phyloP scores from a whole-genome alignment of 2,888 invertebrate genomes.

The Lamproptera curius region DNA sequence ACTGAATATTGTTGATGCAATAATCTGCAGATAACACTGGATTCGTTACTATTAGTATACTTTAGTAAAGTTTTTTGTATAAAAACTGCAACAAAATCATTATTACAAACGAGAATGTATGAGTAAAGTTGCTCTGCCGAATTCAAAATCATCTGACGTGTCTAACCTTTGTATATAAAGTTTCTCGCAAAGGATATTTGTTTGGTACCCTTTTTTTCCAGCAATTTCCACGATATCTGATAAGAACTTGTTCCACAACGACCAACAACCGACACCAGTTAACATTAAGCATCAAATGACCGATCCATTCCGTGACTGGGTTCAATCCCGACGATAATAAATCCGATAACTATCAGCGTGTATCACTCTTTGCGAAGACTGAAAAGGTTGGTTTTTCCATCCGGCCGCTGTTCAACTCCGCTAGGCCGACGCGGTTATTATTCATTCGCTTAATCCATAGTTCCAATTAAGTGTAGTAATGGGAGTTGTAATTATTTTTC shows the following conservation, averaged over 20 bases:
- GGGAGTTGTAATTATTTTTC: constrained; percentile 54
- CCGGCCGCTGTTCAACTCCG: constrained; percentile 34
- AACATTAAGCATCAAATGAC: constrained; percentile 28
- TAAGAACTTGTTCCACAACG: constrained; percentile 23
- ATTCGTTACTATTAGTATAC: too few species aligned
- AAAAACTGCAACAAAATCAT: too few species aligned
- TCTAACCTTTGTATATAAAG: too few species aligned
- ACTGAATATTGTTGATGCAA: too few species aligned
- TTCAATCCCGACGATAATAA: constrained; percentile 43
- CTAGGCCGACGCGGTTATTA: constrained; percentile 45
- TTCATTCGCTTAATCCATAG: constrained; percentile 59
- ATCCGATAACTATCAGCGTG: constrained; percentile 53
- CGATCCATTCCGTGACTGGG: constrained; percentile 37
- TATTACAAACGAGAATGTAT: too few species aligned
- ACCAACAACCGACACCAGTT: constrained; percentile 25
- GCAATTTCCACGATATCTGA: too few species aligned
- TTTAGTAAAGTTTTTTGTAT: too few species aligned
- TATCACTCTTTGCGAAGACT: constrained; percentile 34
- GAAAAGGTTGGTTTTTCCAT: constrained; percentile 37
- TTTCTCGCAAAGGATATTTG: too few species aligned
- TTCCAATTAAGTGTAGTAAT: constrained; percentile 64
- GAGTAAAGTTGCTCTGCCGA: too few species aligned
- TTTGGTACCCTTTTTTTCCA: too few species aligned
- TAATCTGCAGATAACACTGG: too few species aligned
- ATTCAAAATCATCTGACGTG: too few species aligned